Conservation (phyloP, 2,888 invertebrate genomes). For the Rotaria magnacalcarata region DNA sequence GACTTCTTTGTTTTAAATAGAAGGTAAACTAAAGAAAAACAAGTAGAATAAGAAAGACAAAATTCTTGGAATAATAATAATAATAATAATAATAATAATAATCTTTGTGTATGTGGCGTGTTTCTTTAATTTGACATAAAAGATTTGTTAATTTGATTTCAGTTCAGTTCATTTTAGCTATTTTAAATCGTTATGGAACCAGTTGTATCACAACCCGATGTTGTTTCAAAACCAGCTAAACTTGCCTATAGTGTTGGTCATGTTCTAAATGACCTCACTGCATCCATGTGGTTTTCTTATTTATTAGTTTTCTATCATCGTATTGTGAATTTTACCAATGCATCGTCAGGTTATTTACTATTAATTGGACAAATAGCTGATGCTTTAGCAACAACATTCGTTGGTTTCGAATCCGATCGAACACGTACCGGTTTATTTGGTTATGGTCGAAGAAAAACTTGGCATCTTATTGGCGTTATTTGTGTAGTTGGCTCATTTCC, state of each 20-base stretch:
- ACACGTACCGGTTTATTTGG: constrained; percentile 61
- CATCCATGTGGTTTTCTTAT: constrained; percentile 89
- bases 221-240: constrained; percentile 42
- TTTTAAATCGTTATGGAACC: not conserved
- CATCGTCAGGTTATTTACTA: constrained; percentile 61
- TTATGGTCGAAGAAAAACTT: constrained; percentile 73
- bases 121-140: not conserved
- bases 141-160: not conserved
- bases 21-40: not conserved
- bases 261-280: constrained; percentile 82
- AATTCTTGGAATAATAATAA: not conserved
- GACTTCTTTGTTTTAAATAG: not conserved
- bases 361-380: constrained; percentile 68
- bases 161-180: not conserved
- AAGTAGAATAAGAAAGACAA: not conserved
- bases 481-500: constrained; percentile 44
- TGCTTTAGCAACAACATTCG: constrained; percentile 78
- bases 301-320: constrained; percentile 74
- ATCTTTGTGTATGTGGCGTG: not conserved
- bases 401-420: constrained; percentile 77
- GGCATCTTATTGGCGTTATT: constrained; percentile 71
- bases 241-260: constrained; percentile 70
- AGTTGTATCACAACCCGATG: not conserved
- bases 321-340: constrained; percentile 59
- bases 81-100: no score